phyloP scores from a whole-genome alignment of 2,113 vertebrate genomes.

The Charadrius vociferus region DNA sequence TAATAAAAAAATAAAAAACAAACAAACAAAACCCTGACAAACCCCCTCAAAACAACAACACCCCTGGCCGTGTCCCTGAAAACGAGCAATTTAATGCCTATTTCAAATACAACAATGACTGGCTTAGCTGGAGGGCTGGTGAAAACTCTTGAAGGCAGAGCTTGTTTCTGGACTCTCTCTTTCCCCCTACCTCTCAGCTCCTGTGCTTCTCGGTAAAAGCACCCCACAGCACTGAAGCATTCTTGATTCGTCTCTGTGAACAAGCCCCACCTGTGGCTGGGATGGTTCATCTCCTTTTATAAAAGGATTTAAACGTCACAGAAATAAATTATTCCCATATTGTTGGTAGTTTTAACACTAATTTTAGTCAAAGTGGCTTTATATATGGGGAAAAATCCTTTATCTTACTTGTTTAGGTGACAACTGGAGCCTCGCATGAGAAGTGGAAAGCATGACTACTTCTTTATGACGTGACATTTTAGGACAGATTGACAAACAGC shows the following conservation, averaged over 20 bases:
- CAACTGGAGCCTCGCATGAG: neutral
- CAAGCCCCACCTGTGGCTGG: neutral
- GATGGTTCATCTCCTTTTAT: neutral
- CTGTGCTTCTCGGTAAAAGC: neutral
- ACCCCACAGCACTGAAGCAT: accelerated
- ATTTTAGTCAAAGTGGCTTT: neutral
- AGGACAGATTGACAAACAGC: constrained; percentile 1
- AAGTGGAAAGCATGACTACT: neutral
- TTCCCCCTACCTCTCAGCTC: neutral
- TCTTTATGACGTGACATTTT: neutral
- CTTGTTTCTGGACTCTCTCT: neutral
- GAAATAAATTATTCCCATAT: neutral
- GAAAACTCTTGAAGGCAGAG: neutral
- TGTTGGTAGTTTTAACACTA: neutral
- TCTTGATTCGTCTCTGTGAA: neutral
- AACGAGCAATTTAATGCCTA: neutral
- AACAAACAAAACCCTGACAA: neutral
- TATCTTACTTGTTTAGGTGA: neutral
- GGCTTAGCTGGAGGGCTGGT: neutral
- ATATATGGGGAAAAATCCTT: neutral
- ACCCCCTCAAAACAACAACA: neutral
- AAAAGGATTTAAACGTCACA: neutral
- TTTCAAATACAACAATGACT: accelerated
- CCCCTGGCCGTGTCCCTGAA: accelerated
- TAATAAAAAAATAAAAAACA: too few species aligned